Conservation (phyloP, 1,140 invertebrate genomes). For the Lordiphosa stackelbergi region DNA sequence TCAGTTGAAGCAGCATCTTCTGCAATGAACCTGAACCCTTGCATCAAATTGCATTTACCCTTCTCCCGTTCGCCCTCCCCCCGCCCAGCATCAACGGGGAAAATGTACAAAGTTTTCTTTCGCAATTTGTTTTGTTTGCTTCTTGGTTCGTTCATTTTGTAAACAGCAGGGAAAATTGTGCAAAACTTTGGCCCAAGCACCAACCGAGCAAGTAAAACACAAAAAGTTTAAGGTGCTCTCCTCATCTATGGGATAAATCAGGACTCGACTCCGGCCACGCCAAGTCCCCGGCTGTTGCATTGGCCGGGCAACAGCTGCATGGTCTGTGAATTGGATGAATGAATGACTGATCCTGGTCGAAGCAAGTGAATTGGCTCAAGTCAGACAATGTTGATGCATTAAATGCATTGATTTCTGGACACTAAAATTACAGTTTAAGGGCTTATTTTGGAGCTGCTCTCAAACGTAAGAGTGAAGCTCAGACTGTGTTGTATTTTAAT, state of each 20-base stretch:
- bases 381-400: slow-evolving; percentile 35
- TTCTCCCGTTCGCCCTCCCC: too few species aligned
- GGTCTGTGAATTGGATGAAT: slow-evolving; percentile 31
- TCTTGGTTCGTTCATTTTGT: slow-evolving; percentile 63
- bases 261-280: slow-evolving; percentile 15
- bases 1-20: slow-evolving; percentile 36
- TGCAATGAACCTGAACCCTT: slow-evolving; percentile 17
- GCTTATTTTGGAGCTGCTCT: too few species aligned
- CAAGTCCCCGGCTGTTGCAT: slow-evolving; percentile 1
- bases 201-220: slow-evolving; percentile 42
- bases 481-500: too few species aligned
- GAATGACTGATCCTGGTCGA: slow-evolving; percentile 20
- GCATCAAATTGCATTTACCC: slow-evolving; percentile 60
- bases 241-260: slow-evolving; percentile 55
- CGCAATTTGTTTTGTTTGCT: slow-evolving; percentile 70
- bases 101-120: slow-evolving; percentile 66
- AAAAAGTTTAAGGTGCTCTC: slow-evolving; percentile 53
- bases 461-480: too few species aligned
- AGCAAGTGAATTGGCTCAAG: too few species aligned
- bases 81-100: slow-evolving; percentile 24
- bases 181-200: slow-evolving; percentile 47
- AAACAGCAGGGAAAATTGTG: slow-evolving; percentile 70
- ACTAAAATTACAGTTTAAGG: too few species aligned
- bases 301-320: slow-evolving; percentile 11
- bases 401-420: slow-evolving; percentile 9